Conservation (phyloP, 1,140 invertebrate genomes). For the Tigriopus japonicus region DNA sequence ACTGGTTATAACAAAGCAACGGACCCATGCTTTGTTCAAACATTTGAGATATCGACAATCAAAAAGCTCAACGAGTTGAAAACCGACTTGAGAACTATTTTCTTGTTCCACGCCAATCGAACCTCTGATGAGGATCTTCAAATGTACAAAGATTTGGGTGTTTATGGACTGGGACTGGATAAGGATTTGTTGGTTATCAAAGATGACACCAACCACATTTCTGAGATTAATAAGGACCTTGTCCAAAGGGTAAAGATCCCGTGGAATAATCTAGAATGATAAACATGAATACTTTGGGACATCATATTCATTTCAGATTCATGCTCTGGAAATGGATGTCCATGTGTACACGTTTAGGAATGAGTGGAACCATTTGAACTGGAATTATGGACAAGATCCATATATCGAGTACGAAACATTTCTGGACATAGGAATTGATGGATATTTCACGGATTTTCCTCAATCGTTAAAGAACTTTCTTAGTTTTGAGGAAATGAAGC, state of each 20-base stretch:
- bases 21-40: not conserved
- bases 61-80: not conserved
- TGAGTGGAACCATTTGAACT: constrained; percentile 5
- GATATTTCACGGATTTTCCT: constrained; percentile 11
- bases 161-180: too few species aligned
- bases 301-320: not conserved
- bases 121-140: too few species aligned
- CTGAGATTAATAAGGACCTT: too few species aligned
- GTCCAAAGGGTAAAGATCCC: too few species aligned
- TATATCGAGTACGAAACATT: constrained; percentile 6
- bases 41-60: not conserved
- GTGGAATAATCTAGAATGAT: not conserved
- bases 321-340: not conserved
- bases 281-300: not conserved
- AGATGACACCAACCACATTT: too few species aligned
- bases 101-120: not conserved
- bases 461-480: not conserved
- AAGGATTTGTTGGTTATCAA: too few species aligned
- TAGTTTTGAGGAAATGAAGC: too few species aligned
- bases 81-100: not conserved
- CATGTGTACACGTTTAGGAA: constrained; percentile 9
- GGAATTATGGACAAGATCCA: constrained; percentile 12
- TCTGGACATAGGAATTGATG: constrained; percentile 4
- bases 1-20: not conserved
- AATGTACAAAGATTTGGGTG: too few species aligned